phyloP scores from a whole-genome alignment of 2,888 invertebrate genomes.

The Blastobasis adustella region DNA sequence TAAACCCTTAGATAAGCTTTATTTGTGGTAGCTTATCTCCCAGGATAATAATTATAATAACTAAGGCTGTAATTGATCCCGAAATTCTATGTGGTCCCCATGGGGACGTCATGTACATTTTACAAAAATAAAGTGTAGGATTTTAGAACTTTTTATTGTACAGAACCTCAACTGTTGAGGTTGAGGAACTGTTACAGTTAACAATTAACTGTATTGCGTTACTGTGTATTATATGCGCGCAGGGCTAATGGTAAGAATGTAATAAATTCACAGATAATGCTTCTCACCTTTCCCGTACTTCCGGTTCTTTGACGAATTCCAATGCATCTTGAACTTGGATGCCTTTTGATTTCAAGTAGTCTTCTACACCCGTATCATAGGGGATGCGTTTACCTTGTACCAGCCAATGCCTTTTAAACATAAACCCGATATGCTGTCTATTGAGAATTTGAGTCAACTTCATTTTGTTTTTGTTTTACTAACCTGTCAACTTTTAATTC shows the following conservation, averaged over 20 bases:
- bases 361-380: constrained; percentile 70
- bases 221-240: no score
- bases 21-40: no score
- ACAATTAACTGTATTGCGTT: no score
- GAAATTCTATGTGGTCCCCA: no score
- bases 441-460: constrained; percentile 76
- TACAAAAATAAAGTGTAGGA: no score
- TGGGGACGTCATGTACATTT: no score
- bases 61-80: no score
- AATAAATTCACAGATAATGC: constrained; percentile 5
- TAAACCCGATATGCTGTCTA: constrained; percentile 82
- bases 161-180: no score
- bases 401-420: constrained; percentile 83
- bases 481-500: constrained; percentile 1
- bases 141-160: no score
- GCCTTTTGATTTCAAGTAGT: constrained; percentile 70
- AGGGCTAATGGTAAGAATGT: constrained; percentile 18
- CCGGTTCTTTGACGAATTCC: constrained; percentile 67
- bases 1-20: no score
- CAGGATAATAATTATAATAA: no score
- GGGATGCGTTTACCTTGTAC: constrained; percentile 77
- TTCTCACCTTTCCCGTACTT: constrained; percentile 37
- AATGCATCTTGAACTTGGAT: constrained; percentile 77
- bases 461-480: constrained; percentile 62
- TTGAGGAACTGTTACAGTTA: no score